Conservation (phyloP, 1,140 invertebrate genomes). For the Grapholita molesta region DNA sequence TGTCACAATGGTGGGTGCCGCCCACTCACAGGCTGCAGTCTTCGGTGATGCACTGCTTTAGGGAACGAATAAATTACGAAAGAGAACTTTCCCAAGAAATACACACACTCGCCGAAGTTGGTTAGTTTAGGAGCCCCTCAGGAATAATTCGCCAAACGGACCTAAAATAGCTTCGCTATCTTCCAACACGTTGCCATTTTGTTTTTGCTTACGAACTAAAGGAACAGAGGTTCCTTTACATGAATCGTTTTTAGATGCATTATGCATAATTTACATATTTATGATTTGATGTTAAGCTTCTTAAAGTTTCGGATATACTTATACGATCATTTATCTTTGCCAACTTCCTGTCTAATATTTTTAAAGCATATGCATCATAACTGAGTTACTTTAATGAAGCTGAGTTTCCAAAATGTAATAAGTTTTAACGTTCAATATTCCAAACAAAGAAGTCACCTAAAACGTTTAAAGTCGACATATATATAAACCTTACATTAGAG, state of each 20-base stretch:
- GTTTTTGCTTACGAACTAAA: background rate
- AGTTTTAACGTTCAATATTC: background rate
- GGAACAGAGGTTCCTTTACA: background rate
- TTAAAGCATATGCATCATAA: background rate
- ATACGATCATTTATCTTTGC: background rate
- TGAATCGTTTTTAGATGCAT: background rate
- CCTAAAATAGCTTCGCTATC: conserved; percentile 10
- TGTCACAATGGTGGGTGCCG: conserved; percentile 73
- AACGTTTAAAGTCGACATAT: background rate
- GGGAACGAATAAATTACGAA: conserved; percentile 71
- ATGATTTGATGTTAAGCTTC: background rate
- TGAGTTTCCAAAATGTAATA: background rate
- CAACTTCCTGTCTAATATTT: background rate
- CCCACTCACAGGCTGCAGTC: conserved; percentile 61
- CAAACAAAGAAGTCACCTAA: background rate
- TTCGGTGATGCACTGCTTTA: conserved; percentile 73
- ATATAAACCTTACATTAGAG: background rate
- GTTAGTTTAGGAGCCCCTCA: conserved; percentile 11
- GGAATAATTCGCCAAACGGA: conserved; percentile 13
- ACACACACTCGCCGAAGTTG: conserved; percentile 3
- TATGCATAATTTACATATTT: background rate
- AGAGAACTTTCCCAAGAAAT: conserved; percentile 13
- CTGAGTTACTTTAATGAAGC: background rate
- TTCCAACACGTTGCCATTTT: background rate
- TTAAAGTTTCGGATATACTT: background rate